Evolutionary conservation across 2,797 vertebrate genomes (phyloP).

Genomic region (Rhincodon typus): DNA sequence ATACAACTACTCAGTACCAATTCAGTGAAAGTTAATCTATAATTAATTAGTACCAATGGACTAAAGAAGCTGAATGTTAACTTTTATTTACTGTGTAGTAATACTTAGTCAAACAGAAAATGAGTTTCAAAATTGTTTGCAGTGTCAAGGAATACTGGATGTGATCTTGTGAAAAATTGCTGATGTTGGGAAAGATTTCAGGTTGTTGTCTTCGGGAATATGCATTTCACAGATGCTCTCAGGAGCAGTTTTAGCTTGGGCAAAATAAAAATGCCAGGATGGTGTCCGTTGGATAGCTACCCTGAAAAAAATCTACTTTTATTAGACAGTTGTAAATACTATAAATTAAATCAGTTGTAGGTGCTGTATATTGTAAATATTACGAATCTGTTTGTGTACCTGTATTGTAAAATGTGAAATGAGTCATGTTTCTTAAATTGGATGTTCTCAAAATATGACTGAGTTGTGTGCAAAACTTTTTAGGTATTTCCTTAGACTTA

Average conservation of each 20-base stretch:
- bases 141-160: not conserved
- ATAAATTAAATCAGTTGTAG: not conserved
- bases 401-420: not conserved
- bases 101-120: not conserved
- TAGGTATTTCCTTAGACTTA: not conserved
- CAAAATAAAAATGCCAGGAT: not conserved
- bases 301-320: not conserved
- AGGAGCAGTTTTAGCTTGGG: not conserved
- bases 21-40: not conserved
- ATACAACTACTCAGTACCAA: not conserved
- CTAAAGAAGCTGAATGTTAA: not conserved
- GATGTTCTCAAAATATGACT: slow-evolving; percentile 3
- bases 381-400: slow-evolving; percentile 45
- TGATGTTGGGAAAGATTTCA: not conserved
- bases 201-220: not conserved
- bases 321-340: not conserved
- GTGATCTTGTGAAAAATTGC: slow-evolving; percentile 3
- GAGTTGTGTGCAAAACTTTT: not conserved
- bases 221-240: not conserved
- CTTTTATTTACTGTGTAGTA: not conserved
- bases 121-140: not conserved
- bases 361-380: not conserved
- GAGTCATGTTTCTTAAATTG: not conserved
- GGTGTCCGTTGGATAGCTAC: not conserved
- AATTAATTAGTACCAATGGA: not conserved